Percentiles rank a stretch among this genome's conserved stretches.
phyloP scores from a whole-genome alignment of 2,797 vertebrate species.

The Agapornis canus region DNA sequence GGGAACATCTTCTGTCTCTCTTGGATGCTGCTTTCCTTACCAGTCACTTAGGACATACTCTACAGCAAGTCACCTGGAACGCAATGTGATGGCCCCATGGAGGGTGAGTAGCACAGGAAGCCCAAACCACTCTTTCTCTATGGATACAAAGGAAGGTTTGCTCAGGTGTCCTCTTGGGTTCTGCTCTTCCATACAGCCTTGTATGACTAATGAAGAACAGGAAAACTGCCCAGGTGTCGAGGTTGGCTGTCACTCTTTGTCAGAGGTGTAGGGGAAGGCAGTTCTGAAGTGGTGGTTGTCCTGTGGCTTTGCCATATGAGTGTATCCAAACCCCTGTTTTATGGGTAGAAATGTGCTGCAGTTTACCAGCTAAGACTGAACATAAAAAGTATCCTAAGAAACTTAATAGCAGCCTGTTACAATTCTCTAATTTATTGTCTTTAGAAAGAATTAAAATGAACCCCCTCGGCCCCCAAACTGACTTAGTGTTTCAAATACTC shows the following conservation, averaged over 20 bases:
- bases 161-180: background rate
- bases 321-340: background rate
- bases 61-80: background rate
- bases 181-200: background rate
- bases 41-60: background rate
- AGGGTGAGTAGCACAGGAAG: background rate
- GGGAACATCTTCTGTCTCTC: background rate
- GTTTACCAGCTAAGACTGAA: background rate
- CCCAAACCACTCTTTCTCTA: background rate
- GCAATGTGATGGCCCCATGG: accelerated
- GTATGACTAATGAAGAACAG: background rate
- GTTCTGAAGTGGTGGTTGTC: background rate
- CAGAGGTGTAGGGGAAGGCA: background rate
- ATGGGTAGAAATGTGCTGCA: background rate
- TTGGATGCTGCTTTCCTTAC: accelerated
- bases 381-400: background rate
- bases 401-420: background rate
- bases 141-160: background rate
- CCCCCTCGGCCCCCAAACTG: accelerated
- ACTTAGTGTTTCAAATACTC: background rate
- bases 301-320: background rate
- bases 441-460: background rate
- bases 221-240: background rate
- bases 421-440: background rate
- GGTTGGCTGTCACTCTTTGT: background rate